Base-by-base conservation (phyloP, 2,797 vertebrate genomes). In the Silurus lanzhouensis region DNA sequence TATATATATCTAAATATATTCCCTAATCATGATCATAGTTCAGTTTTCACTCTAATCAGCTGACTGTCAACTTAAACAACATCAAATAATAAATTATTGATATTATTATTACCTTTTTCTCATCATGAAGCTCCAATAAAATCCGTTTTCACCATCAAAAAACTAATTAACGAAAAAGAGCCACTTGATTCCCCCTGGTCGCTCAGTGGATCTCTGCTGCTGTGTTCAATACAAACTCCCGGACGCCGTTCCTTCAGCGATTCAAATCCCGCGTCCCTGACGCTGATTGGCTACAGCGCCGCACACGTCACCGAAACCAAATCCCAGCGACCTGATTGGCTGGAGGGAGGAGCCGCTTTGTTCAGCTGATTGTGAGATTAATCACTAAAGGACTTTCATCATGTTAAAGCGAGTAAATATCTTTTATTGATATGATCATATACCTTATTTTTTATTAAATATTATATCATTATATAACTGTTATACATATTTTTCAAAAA, bases 61-160 rank as follows among this genome's bases (percentile, higher is more conserved):
- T n/a, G 52, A 17, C 9, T 6, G n/a, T 74, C 10, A 67, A 64
- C 22, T 63, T 46, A 48, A 48, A 15, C 7, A 80, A 15, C 7
- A 80, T 10, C 5, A 5, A 61, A 80, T 5, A 48, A 1, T 12
- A 63, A 64, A 48, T 12, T 2, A 25, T 31, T 14, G 4, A 52
- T 10, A 52, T 7, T 67, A 8, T 67, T 90, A 90, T 88, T 76
- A 96, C 95, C 95, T 96, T 66, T 91, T 91, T 92, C 95, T 92
- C 95, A 96, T 95, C 17, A 84, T 91, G 63, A 75, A 90, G 44
- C 55, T 64, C 27, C 14, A 75, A 19, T 4, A 78, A 10, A 46
- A 46, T 61, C 63, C 0, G 6, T 17, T 71, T 38, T 78, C n/a
- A 31, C 3, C 8, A 52, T 66, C 19, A n/a, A 81, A 55, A 12